Conservation (phyloP, 2,888 invertebrate species). For the Hermaeophaga mercurialis region DNA sequence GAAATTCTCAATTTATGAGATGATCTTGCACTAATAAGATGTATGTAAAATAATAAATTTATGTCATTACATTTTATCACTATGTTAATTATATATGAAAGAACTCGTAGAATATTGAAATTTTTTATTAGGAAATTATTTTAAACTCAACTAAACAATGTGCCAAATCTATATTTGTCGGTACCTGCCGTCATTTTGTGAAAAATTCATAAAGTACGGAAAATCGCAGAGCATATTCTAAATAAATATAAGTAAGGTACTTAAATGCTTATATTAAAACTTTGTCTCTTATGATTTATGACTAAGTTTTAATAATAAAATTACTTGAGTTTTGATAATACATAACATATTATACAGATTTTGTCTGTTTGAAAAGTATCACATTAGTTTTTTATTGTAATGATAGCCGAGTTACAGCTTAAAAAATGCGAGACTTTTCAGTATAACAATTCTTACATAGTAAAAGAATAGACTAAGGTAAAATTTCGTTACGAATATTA, state of each 20-base stretch:
- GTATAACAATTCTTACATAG: conserved; percentile 4
- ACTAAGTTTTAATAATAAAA: conserved; percentile 15
- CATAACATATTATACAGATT: conserved; percentile 34
- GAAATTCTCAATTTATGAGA: conserved; percentile 14
- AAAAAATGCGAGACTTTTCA: conserved; percentile 15
- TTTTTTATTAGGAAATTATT: conserved; percentile 15
- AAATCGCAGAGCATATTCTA: conserved; percentile 7
- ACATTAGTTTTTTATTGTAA: background rate
- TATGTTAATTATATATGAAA: conserved; percentile 28
- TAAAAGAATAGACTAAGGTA: conserved; percentile 9
- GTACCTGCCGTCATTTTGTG: conserved; percentile 21
- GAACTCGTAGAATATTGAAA: conserved; percentile 23
- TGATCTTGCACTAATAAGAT: conserved; percentile 22
- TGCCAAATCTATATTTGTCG: conserved; percentile 15
- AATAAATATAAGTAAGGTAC: conserved; percentile 12
- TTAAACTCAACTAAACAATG: conserved; percentile 13
- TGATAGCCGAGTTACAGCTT: background rate
- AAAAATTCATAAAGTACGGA: conserved; percentile 16
- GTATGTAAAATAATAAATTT: conserved; percentile 9
- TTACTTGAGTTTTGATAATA: conserved; percentile 28
- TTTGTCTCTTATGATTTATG: conserved; percentile 20
- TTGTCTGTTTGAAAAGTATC: conserved; percentile 12
- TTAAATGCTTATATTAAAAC: conserved; percentile 27
- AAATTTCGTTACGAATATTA: conserved; percentile 2
- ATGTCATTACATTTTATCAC: conserved; percentile 25